Base-by-base conservation (phyloP, 1,140 invertebrate genomes). In the Drosophila cardini region DNA sequence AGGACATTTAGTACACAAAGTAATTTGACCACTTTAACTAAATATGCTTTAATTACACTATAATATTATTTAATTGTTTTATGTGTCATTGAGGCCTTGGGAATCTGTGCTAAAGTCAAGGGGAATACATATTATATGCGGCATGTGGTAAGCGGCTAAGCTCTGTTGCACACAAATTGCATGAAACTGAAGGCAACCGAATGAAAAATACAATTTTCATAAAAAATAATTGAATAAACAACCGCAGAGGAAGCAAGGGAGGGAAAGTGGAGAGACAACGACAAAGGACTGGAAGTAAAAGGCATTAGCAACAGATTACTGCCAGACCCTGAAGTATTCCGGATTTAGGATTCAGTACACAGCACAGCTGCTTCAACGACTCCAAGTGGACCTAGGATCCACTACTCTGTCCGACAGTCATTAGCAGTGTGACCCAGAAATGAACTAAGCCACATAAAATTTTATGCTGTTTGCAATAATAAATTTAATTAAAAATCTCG, bases 371-470 rank as follows among this genome's bases (percentile, higher is more conserved):
- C n/a, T 21, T 10, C 21, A 45, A 45, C 42, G 45, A 26, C 6
- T 21, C 18, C 21, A 45, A 45, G 15, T 45, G 42, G 46, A 7
- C 48, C 26, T 48, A 15, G 52, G 30, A 70, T 40, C 48, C 16
- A 38, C 36, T 15, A 68, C 40, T 48, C 72, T 40, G 57, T 32
- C 38, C 32, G 30, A 64, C 65, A 76, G 68, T 87, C 83, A 79
- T 87, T 87, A 87, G 82, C 79, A 78, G 71, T 79, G 58, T 79
- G 82, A 83, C 83, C 82, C 79, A 82, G 79, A 87, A 82, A 76
- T 57, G 76, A 74, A 68, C 72, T 78, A 73, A 73, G 9, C 79
- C 82, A 76, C 83, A 86, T 86, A 72, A 82, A 87, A 87, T 79
- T 82, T 76, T 76, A 87, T 86, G 83, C 79, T 70, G 72, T 71